These are phyloP conservation scores for Eristalis arbustorum DNA, from an alignment of 2,888 invertebrate species.

Conservation along the genomic window DNA sequence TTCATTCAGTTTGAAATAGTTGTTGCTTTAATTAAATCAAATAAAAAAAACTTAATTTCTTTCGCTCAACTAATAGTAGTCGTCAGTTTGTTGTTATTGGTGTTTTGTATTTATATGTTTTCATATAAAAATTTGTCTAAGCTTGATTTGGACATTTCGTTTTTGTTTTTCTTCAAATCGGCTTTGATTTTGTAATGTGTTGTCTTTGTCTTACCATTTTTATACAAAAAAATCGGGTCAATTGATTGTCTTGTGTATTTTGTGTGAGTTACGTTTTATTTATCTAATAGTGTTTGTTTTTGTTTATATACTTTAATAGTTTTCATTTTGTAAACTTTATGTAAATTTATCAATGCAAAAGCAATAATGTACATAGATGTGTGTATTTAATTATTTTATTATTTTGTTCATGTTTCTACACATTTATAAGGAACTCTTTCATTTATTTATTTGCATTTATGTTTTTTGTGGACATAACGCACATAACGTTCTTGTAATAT, in stretches of 20 bases:
- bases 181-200: conserved; percentile 10
- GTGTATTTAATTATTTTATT: conserved; percentile 43
- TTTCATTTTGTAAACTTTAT: conserved; percentile 37
- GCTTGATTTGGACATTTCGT: conserved; percentile 45
- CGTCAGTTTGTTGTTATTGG: conserved; percentile 25
- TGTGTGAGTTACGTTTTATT: conserved; percentile 62
- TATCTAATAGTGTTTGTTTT: conserved; percentile 47
- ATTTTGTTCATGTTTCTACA: conserved; percentile 38
- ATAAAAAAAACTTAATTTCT: conserved; percentile 27
- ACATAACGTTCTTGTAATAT: background rate
- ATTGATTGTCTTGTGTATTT: conserved; percentile 71
- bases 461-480: conserved; percentile 8
- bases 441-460: conserved; percentile 31
- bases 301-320: conserved; percentile 11
- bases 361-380: conserved; percentile 60
- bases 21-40: conserved; percentile 33
- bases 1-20: conserved; percentile 31
- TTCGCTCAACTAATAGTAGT: conserved; percentile 67
- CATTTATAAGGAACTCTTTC: conserved; percentile 68
- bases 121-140: conserved; percentile 38
- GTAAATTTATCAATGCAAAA: conserved; percentile 63
- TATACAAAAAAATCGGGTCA: conserved; percentile 53
- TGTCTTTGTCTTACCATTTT: conserved; percentile 19
- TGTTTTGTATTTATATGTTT: conserved; percentile 49
- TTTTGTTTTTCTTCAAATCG: conserved; percentile 16